Evolutionary conservation across 2,888 invertebrate genomes (phyloP), one percentile per base, ranked within the genome.

Genomic region (Sisyra terminalis): DNA sequence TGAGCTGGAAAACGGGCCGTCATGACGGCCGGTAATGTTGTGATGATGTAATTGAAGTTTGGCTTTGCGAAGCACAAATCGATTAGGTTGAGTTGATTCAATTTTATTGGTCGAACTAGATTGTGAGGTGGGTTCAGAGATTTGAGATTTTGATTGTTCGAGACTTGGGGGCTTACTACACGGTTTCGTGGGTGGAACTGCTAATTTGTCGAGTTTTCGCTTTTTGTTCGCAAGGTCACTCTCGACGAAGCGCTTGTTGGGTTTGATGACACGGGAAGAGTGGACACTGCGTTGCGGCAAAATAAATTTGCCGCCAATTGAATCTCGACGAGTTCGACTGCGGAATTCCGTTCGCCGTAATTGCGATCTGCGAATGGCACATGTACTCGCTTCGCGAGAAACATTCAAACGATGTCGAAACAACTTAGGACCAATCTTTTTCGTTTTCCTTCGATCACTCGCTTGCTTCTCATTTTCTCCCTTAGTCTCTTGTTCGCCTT

Each of bases 211-310:
- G 24, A 10, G 30, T 17, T 3, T 14, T 10, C 9, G 29, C 11
- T 24, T 18, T 14, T 39, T 18, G 2, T 29, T 14, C 13, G 29
- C 32, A 8, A 29, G n/a, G 30, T 38, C 73, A 46, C 73, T 73
- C 55, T 82, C 82, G 43, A 85, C 72, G 54, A 88, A 83, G 49
- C 81, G 73, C 62, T 87, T 89, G 55, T 86, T 88, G 32, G 89
- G 88, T 58, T 85, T 89, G 42, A 88, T 88, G 35, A 86, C 82
- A 49, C 89, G 70, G 4, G 86, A 86, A 34, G 88, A 88, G 58
- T 87, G 81, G 11, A 75, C 81, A 66, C 87, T 88, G 52, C 84
- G 72, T 38, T 78, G 72, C 13, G 88, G 88, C 47, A 88, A 63
- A 29, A 84, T 74, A 66, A 86, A 86, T 58, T 76, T 79, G 40